Base-by-base conservation (phyloP, 2,888 invertebrate genomes). In the Chloromyia formosa region DNA sequence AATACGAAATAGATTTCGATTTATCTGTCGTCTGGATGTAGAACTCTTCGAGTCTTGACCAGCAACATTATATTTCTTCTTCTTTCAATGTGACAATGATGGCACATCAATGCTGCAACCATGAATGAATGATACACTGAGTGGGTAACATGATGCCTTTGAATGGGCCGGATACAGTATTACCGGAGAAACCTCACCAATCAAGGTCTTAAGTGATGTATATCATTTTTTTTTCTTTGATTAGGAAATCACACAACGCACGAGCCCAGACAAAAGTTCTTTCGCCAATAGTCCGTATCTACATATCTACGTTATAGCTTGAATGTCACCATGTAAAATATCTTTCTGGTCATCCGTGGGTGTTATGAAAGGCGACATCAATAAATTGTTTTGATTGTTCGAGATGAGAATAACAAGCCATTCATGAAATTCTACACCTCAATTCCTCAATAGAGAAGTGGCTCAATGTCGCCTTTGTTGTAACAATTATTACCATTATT, bases 371-470 rank as follows among this genome's bases (percentile, higher is more conserved):
- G 40, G 62, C 16, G 68, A n/a, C n/a, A 27, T 12, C 62, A 54
- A 69, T 69, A 69, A 69, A 69, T 54, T 69, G 68, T 69, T 69
- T 23, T 69, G 68, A 69, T 69, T 69, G 68, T 69, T 54, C 54
- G 53, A 69, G 40, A 62, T n/a, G 18, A 40, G n/a, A 40, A 49
- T 49, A 49, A 60, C 60, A 60, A 27, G n/a, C 54, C 68, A 69
- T 69, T 69, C 68, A 69, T 16, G 68, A 27, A 69, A 69, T 69
- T 54, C 27, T 69, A 69, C 68, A 69, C 68, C 54, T 69, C 53
- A 22, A 69, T 54, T 23, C 62, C 62, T 62, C 16, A 35, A 40
- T 62, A 23, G 18, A 16, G 56, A 35, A 62, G 23, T 42, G 62
- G 62, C 35, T 62, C 68, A 54, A 69, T 69, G 68, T 69, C 68